Evolutionary conservation across 1,140 invertebrate species (phyloP).

Genomic region (Palaemon carinicauda): DNA sequence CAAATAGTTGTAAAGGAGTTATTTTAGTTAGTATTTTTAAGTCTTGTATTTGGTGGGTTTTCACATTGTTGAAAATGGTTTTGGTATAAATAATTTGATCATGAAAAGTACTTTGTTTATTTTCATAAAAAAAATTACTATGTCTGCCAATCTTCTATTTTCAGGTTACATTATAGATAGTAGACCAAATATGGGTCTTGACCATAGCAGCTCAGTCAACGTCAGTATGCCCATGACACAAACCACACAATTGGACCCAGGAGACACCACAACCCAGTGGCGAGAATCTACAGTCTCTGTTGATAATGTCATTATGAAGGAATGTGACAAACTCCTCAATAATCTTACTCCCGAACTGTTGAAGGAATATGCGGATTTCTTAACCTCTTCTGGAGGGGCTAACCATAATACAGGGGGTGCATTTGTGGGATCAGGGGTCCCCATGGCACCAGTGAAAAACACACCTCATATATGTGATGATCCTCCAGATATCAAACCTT

Average conservation of each 20-base stretch:
- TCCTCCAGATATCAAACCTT: no score
- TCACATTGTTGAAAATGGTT: no score
- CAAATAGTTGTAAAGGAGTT: no score
- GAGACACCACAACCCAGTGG: neutral
- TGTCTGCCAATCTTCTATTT: no score
- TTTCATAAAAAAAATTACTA: no score
- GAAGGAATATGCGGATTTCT: constrained; percentile 31
- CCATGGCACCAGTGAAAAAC: no score
- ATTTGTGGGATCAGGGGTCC: neutral
- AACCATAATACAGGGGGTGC: neutral
- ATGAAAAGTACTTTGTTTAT: no score
- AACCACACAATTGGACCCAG: neutral
- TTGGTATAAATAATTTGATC: no score
- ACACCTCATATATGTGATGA: no score
- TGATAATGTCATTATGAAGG: constrained; percentile 50
- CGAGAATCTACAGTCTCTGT: neutral
- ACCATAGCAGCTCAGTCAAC: neutral
- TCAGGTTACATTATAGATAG: constrained; percentile 11
- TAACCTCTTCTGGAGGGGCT: neutral
- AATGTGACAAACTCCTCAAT: constrained; percentile 50
- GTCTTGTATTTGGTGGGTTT: no score
- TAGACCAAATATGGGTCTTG: neutral
- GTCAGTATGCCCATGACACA: neutral
- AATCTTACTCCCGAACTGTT: constrained; percentile 55
- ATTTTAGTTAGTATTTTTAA: no score